A percentile compares a stretch with the other conserved stretches of the same genome.
These are phyloP conservation scores for Anguilla anguilla DNA, from an alignment of 2,797 vertebrate genomes.

Conservation along the genomic window DNA sequence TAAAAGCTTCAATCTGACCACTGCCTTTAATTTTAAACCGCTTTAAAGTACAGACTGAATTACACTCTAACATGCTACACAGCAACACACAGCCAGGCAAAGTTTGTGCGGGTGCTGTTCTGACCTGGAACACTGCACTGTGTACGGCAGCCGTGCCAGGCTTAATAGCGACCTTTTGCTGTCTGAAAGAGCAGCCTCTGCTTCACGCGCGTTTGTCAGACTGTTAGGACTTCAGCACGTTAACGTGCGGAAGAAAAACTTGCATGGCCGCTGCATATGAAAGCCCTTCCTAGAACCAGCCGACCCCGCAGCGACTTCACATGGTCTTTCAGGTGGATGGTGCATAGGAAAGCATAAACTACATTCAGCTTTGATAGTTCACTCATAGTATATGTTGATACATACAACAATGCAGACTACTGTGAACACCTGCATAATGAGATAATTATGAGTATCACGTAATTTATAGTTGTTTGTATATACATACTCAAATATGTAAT, in stretches of 20 bases:
- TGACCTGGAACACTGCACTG: background rate
- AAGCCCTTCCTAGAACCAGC: background rate
- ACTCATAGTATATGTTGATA: background rate
- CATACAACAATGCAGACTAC: background rate
- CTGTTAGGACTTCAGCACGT: constrained; percentile 19
- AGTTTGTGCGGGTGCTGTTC: background rate
- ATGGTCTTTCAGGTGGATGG: background rate
- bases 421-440: background rate
- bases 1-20: background rate
- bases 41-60: background rate
- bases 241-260: constrained; percentile 14
- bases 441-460: background rate
- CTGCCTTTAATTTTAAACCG: background rate
- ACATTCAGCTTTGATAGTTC: background rate
- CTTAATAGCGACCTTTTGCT: constrained; percentile 7
- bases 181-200: constrained; percentile 6
- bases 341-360: background rate
- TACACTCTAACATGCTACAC: background rate
- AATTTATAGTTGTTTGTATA: background rate
- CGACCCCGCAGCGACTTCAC: background rate
- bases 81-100: background rate
- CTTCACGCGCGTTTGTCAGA: constrained; percentile 19
- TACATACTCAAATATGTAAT: background rate
- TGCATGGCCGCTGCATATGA: background rate
- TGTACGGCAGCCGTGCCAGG: background rate